Evolutionary conservation across 1,140 invertebrate species (phyloP), one percentile per base, ranked within the genome.

Genomic region (Anastatus disparis): DNA sequence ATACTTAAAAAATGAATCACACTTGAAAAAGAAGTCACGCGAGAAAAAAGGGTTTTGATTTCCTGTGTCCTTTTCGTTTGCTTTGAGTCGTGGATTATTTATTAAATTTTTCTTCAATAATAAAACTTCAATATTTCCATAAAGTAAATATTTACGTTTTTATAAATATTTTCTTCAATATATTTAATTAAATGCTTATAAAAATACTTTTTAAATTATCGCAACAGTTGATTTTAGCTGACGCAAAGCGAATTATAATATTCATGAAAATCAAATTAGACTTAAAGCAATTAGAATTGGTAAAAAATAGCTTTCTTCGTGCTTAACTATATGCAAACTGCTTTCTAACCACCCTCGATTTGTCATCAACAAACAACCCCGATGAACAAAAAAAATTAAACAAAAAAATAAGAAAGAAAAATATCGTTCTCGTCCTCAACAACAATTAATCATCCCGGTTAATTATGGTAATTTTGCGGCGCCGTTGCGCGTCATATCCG

Each of bases 21-120:
- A 61, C 20, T 70, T 17, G 35, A 53, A 55, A 44, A 70, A 70
- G 48, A 42, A 70, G 35, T 62, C 46, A 42, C 20, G 35, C 35
- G 59, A 24, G 63, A 31, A 56, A 38, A 20, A n/a, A 29, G 3
- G 27, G 3, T 15, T 35, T 31, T 46, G 59, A 35, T 40, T 55
- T 63, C 35, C 48, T 29, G 31, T n/a, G 50, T 63, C 15, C 59
- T 70, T 63, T 40, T 9, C 48, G 20, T 29, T 22, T 13, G 9
- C 61, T 10, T 17, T n/a, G n/a, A n/a, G 27, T 17, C 7, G 22
- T 46, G 13, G 42, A n/a, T n/a, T n/a, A n/a, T n/a, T 63, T 63
- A 63, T 63, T 63, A 26, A 50, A 48, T 63, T 63, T 70, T 27
- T 44, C 46, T 52, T 24, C 20, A 66, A 24, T 17, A 27, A 59